Conservation (phyloP, 2,113 vertebrate species). For the Raja brachyura region DNA sequence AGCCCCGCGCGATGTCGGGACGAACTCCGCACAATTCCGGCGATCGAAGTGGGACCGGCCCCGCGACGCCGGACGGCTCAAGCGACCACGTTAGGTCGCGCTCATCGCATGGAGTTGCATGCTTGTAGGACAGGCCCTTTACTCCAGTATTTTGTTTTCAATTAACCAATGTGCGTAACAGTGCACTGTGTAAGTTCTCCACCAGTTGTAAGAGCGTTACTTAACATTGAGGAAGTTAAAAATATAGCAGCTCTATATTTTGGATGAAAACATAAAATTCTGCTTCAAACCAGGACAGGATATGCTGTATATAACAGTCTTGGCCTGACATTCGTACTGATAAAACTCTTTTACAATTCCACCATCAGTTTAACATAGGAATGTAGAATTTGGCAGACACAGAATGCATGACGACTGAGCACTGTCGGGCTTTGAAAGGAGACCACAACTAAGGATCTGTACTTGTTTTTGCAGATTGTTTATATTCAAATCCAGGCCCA, state of each 20-base stretch:
- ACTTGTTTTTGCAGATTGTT: neutral
- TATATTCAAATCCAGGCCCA: neutral
- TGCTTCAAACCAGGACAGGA: neutral
- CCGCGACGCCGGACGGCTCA: too few relatives aligned
- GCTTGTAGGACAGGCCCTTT: too few relatives aligned
- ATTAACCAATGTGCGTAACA: neutral
- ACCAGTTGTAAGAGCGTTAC: neutral
- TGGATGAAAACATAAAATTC: neutral
- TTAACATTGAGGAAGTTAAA: neutral
- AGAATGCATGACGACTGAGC: neutral
- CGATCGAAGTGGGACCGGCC: too few relatives aligned
- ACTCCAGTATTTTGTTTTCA: too few relatives aligned
- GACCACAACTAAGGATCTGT: too few relatives aligned
- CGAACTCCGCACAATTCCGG: too few relatives aligned
- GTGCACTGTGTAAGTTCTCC: neutral
- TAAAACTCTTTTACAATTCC: neutral
- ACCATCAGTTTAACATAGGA: neutral
- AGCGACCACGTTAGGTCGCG: too few relatives aligned
- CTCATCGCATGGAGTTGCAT: too few relatives aligned
- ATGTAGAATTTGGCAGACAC: neutral
- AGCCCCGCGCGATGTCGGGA: too few relatives aligned
- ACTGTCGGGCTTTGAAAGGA: neutral
- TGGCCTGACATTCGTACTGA: too few relatives aligned
- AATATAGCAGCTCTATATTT: neutral
- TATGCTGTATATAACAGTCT: neutral